Evolutionary conservation across 2,888 invertebrate genomes (phyloP), one percentile per base, ranked within the genome.

Genomic region (Cephus runcator): DNA sequence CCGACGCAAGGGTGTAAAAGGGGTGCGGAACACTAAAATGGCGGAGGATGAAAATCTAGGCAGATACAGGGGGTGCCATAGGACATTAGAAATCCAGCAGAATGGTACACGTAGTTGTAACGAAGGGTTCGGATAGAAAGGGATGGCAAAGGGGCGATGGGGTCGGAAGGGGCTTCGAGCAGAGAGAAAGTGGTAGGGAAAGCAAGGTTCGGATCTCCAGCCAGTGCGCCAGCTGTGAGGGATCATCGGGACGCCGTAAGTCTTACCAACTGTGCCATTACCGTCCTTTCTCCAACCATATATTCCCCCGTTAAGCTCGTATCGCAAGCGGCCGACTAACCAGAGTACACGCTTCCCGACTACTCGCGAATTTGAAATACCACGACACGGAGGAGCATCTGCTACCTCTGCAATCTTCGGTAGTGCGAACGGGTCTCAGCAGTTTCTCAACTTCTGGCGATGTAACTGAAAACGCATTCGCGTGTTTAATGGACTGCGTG

Each of bases 221-320:
- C 56, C 56, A 56, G 71, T 31, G 71, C 75, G 75, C 77, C 75
- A 40, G 75, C 77, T 77, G 77, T 36, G 77, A 69, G 75, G 75
- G 75, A 77, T 69, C 74, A 77, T 75, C 75, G 40, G 40, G 73
- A 75, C 34, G 69, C 69, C 12, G 40, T 68, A 23, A 31, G 71
- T 71, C 71, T 71, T 71, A 71, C 71, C 34, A 71, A 71, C 71
- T 71, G 71, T 71, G 31, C 71, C 71, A 34, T 71, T 71, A 71
- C 71, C 34, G 71, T 71, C 71, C 71, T 31, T 71, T 33, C 71
- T 71, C 56, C 23, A 56, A 56, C 56, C 56, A 56, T 56, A 56
- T 56, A 56, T 56, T 56, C 56, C 56, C 23, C 56, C 56, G 15
- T 56, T 56, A 56, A 56, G 56, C 56, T 23, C 56, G 56, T 56